phyloP scores from a whole-genome alignment of 1,140 invertebrate species.

The Platorchestia sp. region DNA sequence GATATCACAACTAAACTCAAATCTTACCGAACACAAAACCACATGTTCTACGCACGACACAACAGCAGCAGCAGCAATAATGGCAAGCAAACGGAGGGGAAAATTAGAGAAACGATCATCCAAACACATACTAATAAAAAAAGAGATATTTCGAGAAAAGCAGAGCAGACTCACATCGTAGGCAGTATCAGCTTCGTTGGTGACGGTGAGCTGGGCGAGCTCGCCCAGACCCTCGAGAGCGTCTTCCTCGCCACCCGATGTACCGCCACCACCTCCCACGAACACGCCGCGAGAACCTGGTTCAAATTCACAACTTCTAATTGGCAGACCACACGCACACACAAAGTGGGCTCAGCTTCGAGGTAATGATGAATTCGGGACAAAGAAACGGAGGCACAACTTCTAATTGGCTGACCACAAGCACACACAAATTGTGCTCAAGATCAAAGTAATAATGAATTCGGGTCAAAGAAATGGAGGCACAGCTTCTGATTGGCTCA shows the following conservation, averaged over 20 bases:
- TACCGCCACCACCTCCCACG: conserved; percentile 16
- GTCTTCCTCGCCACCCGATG: conserved; percentile 75
- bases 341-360: neutral
- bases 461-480: too few relatives aligned
- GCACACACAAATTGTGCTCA: neutral
- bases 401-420: neutral
- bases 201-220: conserved; percentile 94
- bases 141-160: too few relatives aligned
- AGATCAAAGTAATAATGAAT: neutral
- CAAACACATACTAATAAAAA: too few relatives aligned
- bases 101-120: too few relatives aligned
- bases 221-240: conserved; percentile 90
- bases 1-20: too few relatives aligned
- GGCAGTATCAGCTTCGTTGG: conserved; percentile 92
- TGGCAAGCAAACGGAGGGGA: too few relatives aligned
- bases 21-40: too few relatives aligned
- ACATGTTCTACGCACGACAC: too few relatives aligned
- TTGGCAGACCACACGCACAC: neutral
- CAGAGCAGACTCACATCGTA: conserved; percentile 82
- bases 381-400: too few relatives aligned
- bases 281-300: conserved; percentile 61
- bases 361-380: neutral
- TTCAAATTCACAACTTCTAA: neutral
- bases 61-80: too few relatives aligned
- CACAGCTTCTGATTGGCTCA: neutral